Evolutionary conservation across 1,140 invertebrate species (phyloP).

Genomic region (Drosophila elegans): DNA sequence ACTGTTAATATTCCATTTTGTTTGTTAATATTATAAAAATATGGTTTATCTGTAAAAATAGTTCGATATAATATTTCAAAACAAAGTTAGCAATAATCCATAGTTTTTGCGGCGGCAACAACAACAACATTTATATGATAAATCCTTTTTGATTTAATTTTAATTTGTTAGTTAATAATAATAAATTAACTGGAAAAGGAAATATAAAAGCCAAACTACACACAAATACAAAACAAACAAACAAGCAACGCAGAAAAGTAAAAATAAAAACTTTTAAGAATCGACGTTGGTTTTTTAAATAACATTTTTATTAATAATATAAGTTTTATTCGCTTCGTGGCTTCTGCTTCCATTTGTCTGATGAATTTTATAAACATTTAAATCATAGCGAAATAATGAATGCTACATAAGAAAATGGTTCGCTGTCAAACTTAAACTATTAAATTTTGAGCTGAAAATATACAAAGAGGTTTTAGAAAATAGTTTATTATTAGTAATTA

Average conservation of each 20-base stretch:
- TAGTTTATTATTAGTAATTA: conserved; percentile 60
- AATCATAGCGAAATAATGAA: conserved; percentile 48
- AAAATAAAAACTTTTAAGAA: conserved; percentile 24
- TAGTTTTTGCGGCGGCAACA: conserved; percentile 15
- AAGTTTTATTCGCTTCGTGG: conserved; percentile 35
- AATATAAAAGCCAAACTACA: conserved; percentile 14
- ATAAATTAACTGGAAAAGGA: conserved; percentile 13
- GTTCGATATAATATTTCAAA: not conserved
- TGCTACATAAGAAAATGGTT: conserved; percentile 48
- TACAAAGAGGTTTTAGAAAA: conserved; percentile 71
- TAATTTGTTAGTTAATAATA: conserved; percentile 49
- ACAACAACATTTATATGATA: conserved; percentile 24
- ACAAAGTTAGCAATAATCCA: not conserved
- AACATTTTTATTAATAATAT: conserved; percentile 75
- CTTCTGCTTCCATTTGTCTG: conserved; percentile 34
- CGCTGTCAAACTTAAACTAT: conserved; percentile 66
- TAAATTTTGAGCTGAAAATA: conserved; percentile 84
- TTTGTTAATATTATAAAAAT: too few species aligned
- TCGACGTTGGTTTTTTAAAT: conserved; percentile 40
- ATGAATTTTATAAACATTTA: conserved; percentile 46
- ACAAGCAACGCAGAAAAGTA: conserved; percentile 17
- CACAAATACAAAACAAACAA: conserved; percentile 5
- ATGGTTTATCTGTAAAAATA: too few species aligned
- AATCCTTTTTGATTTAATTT: conserved; percentile 18
- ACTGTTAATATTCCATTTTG: too few species aligned